Base-by-base conservation (phyloP, 2,888 invertebrate species). In the Euproctis similis region DNA sequence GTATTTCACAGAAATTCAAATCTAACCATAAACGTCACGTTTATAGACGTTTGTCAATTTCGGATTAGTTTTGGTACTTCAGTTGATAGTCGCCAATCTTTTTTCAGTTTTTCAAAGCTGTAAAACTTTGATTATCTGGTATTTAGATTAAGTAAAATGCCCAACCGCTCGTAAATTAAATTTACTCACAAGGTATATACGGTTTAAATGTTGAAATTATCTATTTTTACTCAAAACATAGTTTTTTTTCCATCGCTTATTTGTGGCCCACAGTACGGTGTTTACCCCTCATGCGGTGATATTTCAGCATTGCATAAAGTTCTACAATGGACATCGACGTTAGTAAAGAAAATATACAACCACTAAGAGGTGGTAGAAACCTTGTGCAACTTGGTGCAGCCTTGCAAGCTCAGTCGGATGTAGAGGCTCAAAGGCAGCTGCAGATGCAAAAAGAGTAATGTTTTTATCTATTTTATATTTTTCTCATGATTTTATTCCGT, bases 341-440 rank as follows among this genome's bases (percentile, higher is more conserved):
- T 56, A 90, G 92, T 54, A 97, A 97, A 78, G 97, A 97, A 85
- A 97, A 97, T 77, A 96, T 98, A 56, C 96, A 95, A 68, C 98
- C 98, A 26, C 80, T 97, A 43, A 89, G 92, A 53, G 91, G 93
- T 51, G 97, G 97, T 21, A 88, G 97, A 53, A 93, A 94, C 74
- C 89, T 91, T 34, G 84, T 88, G 30, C 90, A 92, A 58, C 78
- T 97, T 46, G 92, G 90, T 45, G 90, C 92, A 35, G 95, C 94
- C 8, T 81, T 97, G 42, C 89, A 91, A 70, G 90, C 92, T 31
- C 90, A 92, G 68, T 89, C 89, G 36, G 89, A 91, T 70, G 82
- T 86, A 28, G 90, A 90, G 65, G 87, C 86, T 43, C 90, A 91
- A 53, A 87, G 87, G 74, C 88, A 88, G 81, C 87, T 88, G 59